Base-by-base conservation (phyloP, 2,113 vertebrate genomes). In the Polypterus bichir region DNA sequence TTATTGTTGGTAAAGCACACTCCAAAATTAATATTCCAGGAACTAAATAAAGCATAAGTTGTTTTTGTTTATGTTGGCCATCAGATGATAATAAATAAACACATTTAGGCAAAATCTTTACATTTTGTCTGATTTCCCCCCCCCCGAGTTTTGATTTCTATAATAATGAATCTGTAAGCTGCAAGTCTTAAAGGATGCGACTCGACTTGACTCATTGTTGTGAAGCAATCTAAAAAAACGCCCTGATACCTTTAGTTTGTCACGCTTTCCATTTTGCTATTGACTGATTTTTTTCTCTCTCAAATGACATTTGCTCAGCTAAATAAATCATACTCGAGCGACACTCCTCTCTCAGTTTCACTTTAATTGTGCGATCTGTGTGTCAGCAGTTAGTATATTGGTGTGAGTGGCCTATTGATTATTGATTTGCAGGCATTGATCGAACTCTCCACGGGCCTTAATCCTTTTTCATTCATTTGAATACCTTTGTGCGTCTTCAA, bases 321-420 rank as follows among this genome's bases (percentile, higher is more conserved):
- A 84, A 79, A 86, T 83, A 86, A 83, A 84, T 86, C 81, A 82
- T 76, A 80, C 78, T 79, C 73, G 76, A 74, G 69, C 62, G 57
- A 71, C 78, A 77, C 76, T 77, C 74, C 79, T 71, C 74, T 78
- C 67, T 70, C 74, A 72, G 76, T 77, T 83, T 83, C 73, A 80
- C 82, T 83, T 82, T 88, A 86, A 86, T 85, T 83, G 83, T 81
- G 71, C 84, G 81, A 85, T 88, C 79, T 82, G 60, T 67, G 79
- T 86, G 84, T 88, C 84, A 86, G 84, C 84, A 82, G 84, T 88
- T 80, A 81, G 81, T 86, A 85, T 88, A 88, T 86, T 88, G 84
- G 84, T 88, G 86, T 86, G 86, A 86, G 82, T 84, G 86, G 84
- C 86, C 86, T 88, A 86, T 88, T 88, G 86, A 88, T 86, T 84